Conservation (phyloP, 2,113 vertebrate species). For the Eubucco bourcierii region DNA sequence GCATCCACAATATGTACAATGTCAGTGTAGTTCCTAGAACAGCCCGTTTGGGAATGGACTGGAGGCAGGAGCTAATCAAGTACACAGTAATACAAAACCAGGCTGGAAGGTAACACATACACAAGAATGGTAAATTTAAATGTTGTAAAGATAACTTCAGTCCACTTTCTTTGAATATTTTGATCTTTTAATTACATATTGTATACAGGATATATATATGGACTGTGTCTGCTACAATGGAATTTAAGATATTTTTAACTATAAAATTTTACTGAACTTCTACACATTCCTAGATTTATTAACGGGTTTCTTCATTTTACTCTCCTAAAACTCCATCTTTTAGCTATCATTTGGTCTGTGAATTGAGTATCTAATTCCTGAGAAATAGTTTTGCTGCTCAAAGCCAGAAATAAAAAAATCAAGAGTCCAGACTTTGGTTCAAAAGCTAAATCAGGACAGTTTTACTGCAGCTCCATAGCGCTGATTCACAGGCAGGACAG, state of each 20-base stretch:
- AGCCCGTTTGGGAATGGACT: background rate
- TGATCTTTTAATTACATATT: background rate
- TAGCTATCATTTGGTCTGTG: background rate
- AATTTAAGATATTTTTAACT: background rate
- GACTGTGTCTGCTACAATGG: background rate
- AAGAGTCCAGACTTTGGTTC: background rate
- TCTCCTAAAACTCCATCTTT: background rate
- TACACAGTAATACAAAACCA: background rate
- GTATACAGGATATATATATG: background rate
- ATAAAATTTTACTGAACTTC: background rate
- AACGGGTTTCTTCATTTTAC: background rate
- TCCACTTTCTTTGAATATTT: background rate
- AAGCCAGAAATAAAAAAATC: background rate
- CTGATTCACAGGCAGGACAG: background rate
- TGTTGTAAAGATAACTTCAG: background rate
- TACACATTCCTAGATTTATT: background rate
- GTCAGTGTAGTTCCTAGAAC: background rate
- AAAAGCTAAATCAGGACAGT: background rate
- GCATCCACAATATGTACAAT: background rate
- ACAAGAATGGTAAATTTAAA: background rate
- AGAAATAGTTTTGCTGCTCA: background rate
- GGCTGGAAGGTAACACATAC: background rate
- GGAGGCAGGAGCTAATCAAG: background rate
- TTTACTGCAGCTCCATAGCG: background rate
- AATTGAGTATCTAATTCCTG: background rate